Evolutionary conservation across 2,888 invertebrate genomes (phyloP), one percentile per base, ranked within the genome.

Genomic region (Mythimna impura): DNA sequence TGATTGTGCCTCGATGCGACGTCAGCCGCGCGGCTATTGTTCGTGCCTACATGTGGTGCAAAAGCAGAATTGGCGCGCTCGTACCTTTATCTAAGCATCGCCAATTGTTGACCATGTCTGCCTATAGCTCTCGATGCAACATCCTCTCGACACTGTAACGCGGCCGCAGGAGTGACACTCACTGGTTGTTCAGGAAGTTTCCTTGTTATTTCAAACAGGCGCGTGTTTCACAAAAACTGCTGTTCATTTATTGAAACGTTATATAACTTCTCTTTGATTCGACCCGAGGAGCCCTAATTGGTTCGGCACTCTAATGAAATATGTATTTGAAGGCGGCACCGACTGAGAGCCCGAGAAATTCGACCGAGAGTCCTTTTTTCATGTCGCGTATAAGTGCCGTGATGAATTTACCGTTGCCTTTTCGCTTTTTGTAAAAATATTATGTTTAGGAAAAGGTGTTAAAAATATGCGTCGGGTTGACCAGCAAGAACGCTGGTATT

Each of bases 241-340:
- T 60, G 64, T 62, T 66, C 40, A 75, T 69, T 80, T 65, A 70
- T 81, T 66, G 68, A 80, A 80, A 63, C 34, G 55, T 60, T 66
- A 60, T 65, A 58, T 66, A 64, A 62, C 55, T 75, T 60, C 43
- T 36, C 60, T 71, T 81, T 66, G 76, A 66, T 69, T 47, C 40
- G 34, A 36, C 63, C 62, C 55, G 54, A 64, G 58, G 25, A 64
- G 14, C 57, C 58, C 65, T 76, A 55, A 79, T 77, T 79, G 60
- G 70, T 66, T 63, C 76, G 66, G 71, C 50, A 57, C 43, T 66
- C 66, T 60, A 71, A 79, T 79, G 22, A 76, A 79, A 81, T 79
- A 79, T 81, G 55, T 65, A 76, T 81, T 81, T 50, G 66, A 70
- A 81, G 58, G 66, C 60, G 54, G 54, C 74, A 20, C 65, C 40